Percentiles rank a stretch among this genome's conserved stretches.
Conservation (phyloP, 2,113 vertebrate genomes). For the Phaethornis superciliosus region DNA sequence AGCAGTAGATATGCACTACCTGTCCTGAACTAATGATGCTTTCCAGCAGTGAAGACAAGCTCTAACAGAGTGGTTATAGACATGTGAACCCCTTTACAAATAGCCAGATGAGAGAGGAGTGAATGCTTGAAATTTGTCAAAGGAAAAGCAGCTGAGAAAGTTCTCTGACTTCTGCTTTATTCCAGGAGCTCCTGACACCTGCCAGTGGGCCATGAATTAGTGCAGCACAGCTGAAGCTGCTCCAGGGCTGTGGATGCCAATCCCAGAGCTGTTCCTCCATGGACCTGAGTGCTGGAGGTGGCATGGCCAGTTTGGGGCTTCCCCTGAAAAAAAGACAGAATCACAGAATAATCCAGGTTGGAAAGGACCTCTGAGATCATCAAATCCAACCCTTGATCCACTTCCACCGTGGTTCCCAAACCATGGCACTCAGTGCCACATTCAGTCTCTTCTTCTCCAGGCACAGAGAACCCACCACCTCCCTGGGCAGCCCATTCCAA, state of each 20-base stretch:
- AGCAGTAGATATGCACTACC: slow-evolving; percentile 8
- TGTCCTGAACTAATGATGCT: slow-evolving; percentile 45
- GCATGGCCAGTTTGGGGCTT: background rate
- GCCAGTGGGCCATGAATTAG: background rate
- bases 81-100: background rate
- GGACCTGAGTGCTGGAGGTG: background rate
- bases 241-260: background rate
- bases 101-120: slow-evolving; percentile 22
- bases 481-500: too few species aligned
- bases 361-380: too few species aligned
- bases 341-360: too few species aligned
- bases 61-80: background rate
- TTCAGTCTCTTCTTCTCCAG: too few species aligned
- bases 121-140: slow-evolving; percentile 23
- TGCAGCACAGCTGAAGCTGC: slow-evolving; percentile 24
- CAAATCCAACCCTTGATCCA: too few species aligned
- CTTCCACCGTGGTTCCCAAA: too few species aligned
- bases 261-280: background rate
- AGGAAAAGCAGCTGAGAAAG: background rate
- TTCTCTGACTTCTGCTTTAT: slow-evolving; percentile 15
- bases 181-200: slow-evolving; percentile 17
- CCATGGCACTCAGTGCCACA: too few species aligned
- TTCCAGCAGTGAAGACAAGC: slow-evolving; percentile 49
- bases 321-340: background rate
- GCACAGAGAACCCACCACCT: too few species aligned